Evolutionary conservation across 1,140 invertebrate species (phyloP), one percentile per base, ranked within the genome.

Genomic region (Hylyphantes graminicola): DNA sequence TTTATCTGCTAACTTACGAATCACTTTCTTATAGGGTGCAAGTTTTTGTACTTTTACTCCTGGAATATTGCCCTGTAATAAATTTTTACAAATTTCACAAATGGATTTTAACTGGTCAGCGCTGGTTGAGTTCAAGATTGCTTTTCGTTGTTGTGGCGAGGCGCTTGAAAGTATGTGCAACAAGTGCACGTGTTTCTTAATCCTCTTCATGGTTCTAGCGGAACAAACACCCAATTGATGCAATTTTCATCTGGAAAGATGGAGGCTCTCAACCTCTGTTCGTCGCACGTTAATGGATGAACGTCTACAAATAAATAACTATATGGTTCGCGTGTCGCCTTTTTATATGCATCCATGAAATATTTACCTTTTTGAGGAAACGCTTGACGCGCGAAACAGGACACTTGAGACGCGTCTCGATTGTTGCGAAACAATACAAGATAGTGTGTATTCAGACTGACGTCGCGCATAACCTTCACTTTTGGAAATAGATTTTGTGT

Each of bases 11-110:
- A 67, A 67, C 17, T 67, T 17, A 10, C 35, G 64, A 67, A 67
- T 67, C 11, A 35, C 35, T 67, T 35, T 67, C 64, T 67, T 67
- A 67, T 19, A 67, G 64, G 6, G 17, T 35, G 35, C 64, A 67
- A 67, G 7, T 35, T 17, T 67, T 21, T n/a, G n/a, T 35, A 67
- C 17, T 7, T 67, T 67, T 35, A 35, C 64, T 17, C 35, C 35
- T 65, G 15, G 19, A 59, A 65, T 21, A 21, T 65, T 65, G 19
- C 64, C 64, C 35, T 5, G 17, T 17, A 19, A 59, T 59, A 59
- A 12, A 59, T 59, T 59, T 59, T 59, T 12, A n/a, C 11, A 59
- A 13, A 65, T 59, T 59, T 59, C 57, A 6, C n/a, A 59, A 2
- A 59, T 12, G 3, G 57, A 13, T 59, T 59, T 59, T 59, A 59